Base-by-base conservation (phyloP, 2,113 vertebrate genomes). In the Ophiodon elongatus region DNA sequence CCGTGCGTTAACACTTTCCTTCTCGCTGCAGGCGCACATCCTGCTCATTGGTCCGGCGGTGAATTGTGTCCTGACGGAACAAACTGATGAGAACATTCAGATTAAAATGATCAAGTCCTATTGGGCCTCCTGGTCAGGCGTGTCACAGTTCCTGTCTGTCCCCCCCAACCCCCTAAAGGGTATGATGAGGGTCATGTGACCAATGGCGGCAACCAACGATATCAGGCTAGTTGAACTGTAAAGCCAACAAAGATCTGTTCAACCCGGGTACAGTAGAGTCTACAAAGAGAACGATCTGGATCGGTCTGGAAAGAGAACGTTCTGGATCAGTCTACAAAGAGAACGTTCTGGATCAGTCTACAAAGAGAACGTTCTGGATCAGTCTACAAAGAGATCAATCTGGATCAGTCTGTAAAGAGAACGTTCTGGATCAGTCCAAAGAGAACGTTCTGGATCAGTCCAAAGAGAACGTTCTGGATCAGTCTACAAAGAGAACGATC, bases 21-120 rank as follows among this genome's bases (percentile, higher is more conserved):
- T 1, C 6, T 56, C n/a, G 54, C 33, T 50, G 39, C 31, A 62
- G 52, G 65, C 0, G 19, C 35, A 39, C 54, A 50, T 47, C 43
- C n/a, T 66, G 1, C 50, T 65, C 4, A 1, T 57, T 19, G 75
- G 89, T 89, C 70, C 67, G 52, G 83, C 43, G 23, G 41, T 72
- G 73, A 82, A 79, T 4, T 25, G 57, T 64, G 65, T 71, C 73
- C 85, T 66, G 47, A 82, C 14, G 7, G 76, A 73, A 65, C 25
- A 72, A 56, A 78, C 10, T 59, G 35, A 33, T 29, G 31, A 31
- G 57, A 56, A 56, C n/a, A 25, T 25, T 56, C 15, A 60, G 7
- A 60, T 60, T 4, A 17, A 60, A 19, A 17, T 33, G 29, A 14
- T 54, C 21, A 65, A 47, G n/a, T n/a, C 50, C 33, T 21, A 33